Evolutionary conservation across 2,113 vertebrate species (phyloP).

Genomic region (Alaudala cheleensis): DNA sequence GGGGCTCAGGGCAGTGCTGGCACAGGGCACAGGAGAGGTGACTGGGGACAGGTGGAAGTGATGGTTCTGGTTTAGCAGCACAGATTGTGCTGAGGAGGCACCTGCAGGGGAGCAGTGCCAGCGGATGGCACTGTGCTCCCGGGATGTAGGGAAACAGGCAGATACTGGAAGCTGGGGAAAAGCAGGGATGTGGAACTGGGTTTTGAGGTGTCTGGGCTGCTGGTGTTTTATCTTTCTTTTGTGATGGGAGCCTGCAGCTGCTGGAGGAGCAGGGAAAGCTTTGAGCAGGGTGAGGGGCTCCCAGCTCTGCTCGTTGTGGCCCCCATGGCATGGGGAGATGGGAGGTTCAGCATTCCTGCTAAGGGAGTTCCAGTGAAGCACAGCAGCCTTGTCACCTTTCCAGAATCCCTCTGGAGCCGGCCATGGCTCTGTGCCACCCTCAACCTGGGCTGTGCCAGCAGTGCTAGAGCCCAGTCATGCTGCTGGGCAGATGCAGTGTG

Average conservation of each 20-base stretch:
- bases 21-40: background rate
- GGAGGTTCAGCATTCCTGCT: rapidly evolving
- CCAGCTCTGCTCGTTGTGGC: rapidly evolving
- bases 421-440: rapidly evolving
- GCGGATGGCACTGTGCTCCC: conserved; percentile 39
- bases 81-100: background rate
- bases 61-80: rapidly evolving
- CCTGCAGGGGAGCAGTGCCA: background rate
- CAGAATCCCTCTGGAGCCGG: rapidly evolving
- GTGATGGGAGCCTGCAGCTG: background rate
- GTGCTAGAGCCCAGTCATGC: background rate
- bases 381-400: background rate
- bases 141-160: rapidly evolving
- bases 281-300: background rate
- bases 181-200: rapidly evolving
- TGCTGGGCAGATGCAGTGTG: rapidly evolving
- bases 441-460: background rate
- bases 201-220: background rate
- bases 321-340: rapidly evolving
- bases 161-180: background rate
- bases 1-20: background rate
- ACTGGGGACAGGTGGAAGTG: background rate
- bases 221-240: background rate
- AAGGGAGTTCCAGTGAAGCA: background rate
- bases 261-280: background rate